Evolutionary conservation across 2,888 invertebrate genomes (phyloP).

Genomic region (Amaurobius ferox): DNA sequence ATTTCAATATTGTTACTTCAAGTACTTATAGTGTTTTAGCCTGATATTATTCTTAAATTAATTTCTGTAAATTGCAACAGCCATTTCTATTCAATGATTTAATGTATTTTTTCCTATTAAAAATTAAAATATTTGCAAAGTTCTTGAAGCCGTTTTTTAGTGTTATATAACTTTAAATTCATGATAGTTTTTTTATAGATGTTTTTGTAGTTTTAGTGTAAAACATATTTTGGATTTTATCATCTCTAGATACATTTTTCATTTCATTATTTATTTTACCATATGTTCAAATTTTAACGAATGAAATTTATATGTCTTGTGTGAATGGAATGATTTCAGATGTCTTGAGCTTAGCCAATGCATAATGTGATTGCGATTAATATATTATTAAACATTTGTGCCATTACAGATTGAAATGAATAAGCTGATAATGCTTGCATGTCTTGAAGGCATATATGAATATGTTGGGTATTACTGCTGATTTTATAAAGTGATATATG

Average conservation of each 20-base stretch:
- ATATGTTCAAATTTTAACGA: background rate
- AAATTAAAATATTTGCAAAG: no score
- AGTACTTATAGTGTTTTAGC: no score
- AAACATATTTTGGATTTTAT: background rate
- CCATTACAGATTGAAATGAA: background rate
- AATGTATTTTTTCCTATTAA: no score
- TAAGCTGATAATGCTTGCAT: background rate
- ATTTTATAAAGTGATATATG: no score
- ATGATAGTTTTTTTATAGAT: no score
- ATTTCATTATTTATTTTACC: conserved; percentile 18
- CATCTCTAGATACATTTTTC: background rate
- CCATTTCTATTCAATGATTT: no score
- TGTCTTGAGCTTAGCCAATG: background rate
- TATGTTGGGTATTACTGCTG: no score
- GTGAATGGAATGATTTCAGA: conserved; percentile 10
- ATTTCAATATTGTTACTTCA: no score
- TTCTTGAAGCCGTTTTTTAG: no score
- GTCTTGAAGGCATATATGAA: background rate
- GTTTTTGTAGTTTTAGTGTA: background rate
- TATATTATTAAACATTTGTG: background rate
- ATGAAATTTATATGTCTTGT: background rate
- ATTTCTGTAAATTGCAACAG: no score
- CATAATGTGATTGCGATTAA: background rate
- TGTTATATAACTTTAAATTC: no score
- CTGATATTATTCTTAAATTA: no score